Conservation (phyloP, 2,888 invertebrate species). For the Malthinus seriepunctatus region DNA sequence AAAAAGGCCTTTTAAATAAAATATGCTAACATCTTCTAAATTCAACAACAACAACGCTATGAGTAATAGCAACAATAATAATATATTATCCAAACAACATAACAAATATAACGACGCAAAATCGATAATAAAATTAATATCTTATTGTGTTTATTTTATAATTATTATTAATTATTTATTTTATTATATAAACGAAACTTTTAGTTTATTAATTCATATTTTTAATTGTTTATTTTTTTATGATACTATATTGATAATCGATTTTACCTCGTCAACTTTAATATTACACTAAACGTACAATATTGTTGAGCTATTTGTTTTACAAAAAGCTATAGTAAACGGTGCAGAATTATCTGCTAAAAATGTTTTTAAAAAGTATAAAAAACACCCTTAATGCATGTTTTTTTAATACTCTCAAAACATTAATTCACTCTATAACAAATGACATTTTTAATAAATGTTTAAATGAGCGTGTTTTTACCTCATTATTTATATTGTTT, state of each 20-base stretch:
- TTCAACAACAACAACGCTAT: conserved; percentile 54
- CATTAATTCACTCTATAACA: conserved; percentile 26
- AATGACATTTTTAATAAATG: conserved; percentile 20
- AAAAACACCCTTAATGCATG: not conserved
- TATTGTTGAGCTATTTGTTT: conserved; percentile 25
- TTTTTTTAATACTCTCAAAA: conserved; percentile 12
- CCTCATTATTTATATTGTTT: conserved; percentile 18
- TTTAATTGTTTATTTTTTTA: not conserved
- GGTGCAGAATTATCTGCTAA: conserved; percentile 19
- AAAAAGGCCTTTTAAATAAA: conserved; percentile 31
- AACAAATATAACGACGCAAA: conserved; percentile 54
- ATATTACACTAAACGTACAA: conserved; percentile 25
- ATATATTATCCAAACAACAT: conserved; percentile 49
- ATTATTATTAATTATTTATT: too few relatives aligned
- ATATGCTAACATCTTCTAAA: conserved; percentile 38
- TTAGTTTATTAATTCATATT: not conserved
- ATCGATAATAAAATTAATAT: conserved; percentile 23
- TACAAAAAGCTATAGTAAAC: conserved; percentile 27
- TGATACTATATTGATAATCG: conserved; percentile 1
- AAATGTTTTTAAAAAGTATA: conserved; percentile 2
- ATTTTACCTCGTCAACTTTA: conserved; percentile 22
- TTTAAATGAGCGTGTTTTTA: conserved; percentile 23
- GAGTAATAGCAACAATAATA: conserved; percentile 52
- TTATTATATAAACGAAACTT: not conserved
- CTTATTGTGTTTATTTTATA: too few relatives aligned